These are phyloP conservation scores for Polypterus bichir DNA, from an alignment of 2,113 vertebrate genomes.

Conservation along the genomic window DNA sequence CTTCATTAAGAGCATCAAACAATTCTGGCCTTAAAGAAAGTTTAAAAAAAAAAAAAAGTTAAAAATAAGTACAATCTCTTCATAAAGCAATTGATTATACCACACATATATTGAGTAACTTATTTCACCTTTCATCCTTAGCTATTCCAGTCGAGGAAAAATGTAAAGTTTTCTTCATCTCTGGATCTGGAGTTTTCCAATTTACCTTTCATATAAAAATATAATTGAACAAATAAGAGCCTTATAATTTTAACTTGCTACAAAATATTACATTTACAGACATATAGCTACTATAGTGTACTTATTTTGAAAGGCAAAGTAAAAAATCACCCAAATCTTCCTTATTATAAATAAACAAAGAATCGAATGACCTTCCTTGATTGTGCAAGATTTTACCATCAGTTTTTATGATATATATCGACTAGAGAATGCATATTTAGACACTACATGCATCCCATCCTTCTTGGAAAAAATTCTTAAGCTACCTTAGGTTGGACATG, in stretches of 20 bases:
- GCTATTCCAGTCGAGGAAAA: slow-evolving; percentile 25
- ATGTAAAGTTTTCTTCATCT: slow-evolving; percentile 12
- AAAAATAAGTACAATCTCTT: neutral
- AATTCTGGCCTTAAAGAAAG: slow-evolving; percentile 64
- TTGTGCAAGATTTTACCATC: no score
- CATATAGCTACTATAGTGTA: no score
- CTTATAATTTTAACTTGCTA: slow-evolving; percentile 31
- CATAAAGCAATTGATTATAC: no score
- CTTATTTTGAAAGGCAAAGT: no score
- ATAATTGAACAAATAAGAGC: neutral
- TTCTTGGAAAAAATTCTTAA: no score
- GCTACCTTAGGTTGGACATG: no score
- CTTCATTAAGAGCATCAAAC: slow-evolving; percentile 66
- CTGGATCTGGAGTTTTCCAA: slow-evolving; percentile 22
- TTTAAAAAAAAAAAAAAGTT: slow-evolving; percentile 25
- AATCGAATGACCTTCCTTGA: no score
- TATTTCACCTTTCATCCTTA: slow-evolving; percentile 41
- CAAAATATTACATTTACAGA: slow-evolving; percentile 7
- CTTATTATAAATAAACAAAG: no score
- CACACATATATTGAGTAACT: slow-evolving; percentile 1
- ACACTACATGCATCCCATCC: no score
- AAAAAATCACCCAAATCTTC: no score
- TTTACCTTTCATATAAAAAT: slow-evolving; percentile 29
- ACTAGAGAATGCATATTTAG: no score
- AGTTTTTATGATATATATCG: no score